Evolutionary conservation across 2,888 invertebrate genomes (phyloP).

Genomic region (Drosophila algonquin): DNA sequence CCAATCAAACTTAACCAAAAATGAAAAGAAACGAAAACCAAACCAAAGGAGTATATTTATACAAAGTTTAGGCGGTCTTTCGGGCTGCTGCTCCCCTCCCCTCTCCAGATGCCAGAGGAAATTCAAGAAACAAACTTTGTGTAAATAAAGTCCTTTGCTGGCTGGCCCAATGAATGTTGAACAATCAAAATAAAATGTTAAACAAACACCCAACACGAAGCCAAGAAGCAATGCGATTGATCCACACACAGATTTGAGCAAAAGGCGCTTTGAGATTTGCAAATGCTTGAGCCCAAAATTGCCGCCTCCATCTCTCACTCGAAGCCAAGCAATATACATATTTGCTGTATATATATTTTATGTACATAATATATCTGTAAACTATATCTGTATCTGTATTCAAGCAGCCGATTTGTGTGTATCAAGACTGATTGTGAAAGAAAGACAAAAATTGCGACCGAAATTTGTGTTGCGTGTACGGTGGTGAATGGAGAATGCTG

Average conservation of each 20-base stretch:
- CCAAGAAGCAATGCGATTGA: slow-evolving; percentile 74
- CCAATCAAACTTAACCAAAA: slow-evolving; percentile 46
- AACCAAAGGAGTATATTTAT: slow-evolving; percentile 83
- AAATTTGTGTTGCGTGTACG: slow-evolving; percentile 66
- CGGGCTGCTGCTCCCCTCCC: slow-evolving; percentile 35
- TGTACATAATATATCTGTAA: slow-evolving; percentile 25
- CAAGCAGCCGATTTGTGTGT: slow-evolving; percentile 74
- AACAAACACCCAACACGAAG: slow-evolving; percentile 50
- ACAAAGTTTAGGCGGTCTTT: slow-evolving; percentile 77
- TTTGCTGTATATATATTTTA: slow-evolving; percentile 40
- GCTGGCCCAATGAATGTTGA: slow-evolving; percentile 27
- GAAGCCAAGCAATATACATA: slow-evolving; percentile 41
- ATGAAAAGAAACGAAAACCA: slow-evolving; percentile 31
- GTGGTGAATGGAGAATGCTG: slow-evolving; percentile 34
- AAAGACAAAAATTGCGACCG: slow-evolving; percentile 77
- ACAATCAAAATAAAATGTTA: slow-evolving; percentile 18
- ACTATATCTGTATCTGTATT: slow-evolving; percentile 36
- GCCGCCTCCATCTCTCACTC: slow-evolving; percentile 32
- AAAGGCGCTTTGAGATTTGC: slow-evolving; percentile 49
- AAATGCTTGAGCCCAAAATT: slow-evolving; percentile 39
- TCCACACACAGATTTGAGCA: slow-evolving; percentile 66
- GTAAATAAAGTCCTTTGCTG: slow-evolving; percentile 83
- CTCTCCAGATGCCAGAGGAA: slow-evolving; percentile 26
- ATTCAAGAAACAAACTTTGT: slow-evolving; percentile 75
- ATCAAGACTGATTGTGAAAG: slow-evolving; percentile 72